Evolutionary conservation across 2,888 invertebrate genomes (phyloP).

Genomic region (Erynnis tages): DNA sequence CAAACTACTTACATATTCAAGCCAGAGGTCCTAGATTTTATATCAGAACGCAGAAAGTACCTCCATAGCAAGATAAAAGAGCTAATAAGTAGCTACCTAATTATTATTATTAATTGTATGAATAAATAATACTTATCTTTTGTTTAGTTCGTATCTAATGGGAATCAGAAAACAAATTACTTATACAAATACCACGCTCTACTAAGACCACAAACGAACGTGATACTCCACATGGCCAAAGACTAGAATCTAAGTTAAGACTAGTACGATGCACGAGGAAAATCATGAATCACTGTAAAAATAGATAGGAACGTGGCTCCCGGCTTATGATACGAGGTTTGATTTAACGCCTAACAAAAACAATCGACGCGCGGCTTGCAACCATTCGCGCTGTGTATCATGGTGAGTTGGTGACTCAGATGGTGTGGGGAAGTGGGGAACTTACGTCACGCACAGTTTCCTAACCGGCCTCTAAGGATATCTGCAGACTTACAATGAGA

Average conservation of each 20-base stretch:
- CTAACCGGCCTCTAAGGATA: constrained; percentile 44
- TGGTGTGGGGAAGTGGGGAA: constrained; percentile 24
- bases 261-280: background rate
- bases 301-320: constrained; percentile 1
- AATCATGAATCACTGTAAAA: constrained; percentile 20
- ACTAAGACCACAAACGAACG: background rate
- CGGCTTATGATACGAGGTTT: constrained; percentile 35
- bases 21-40: too few relatives aligned
- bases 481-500: constrained; percentile 30
- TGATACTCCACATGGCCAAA: background rate
- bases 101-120: too few relatives aligned
- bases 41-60: too few relatives aligned
- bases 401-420: constrained; percentile 67
- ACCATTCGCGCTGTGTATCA: constrained; percentile 50
- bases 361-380: constrained; percentile 48
- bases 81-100: too few relatives aligned
- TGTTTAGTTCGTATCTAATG: background rate
- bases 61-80: too few relatives aligned
- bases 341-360: constrained; percentile 46
- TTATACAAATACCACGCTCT: background rate
- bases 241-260: constrained; percentile 8
- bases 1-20: too few relatives aligned
- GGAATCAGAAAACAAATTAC: background rate
- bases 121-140: background rate
- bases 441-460: constrained; percentile 52